Evolutionary conservation across 2,888 invertebrate genomes (phyloP), one percentile per base, ranked within the genome.

Genomic region (Drosophila rubida): DNA sequence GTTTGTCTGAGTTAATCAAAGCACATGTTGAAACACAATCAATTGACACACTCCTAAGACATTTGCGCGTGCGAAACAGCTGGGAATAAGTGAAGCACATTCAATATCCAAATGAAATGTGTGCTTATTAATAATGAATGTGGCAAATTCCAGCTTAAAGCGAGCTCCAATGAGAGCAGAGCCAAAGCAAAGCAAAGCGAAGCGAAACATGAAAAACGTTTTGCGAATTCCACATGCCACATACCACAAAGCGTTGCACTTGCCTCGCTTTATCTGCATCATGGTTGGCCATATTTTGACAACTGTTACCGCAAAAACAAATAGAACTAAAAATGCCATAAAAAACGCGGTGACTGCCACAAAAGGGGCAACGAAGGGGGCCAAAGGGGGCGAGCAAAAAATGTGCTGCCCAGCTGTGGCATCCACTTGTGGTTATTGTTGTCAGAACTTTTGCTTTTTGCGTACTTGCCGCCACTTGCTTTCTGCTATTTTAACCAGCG

Each of bases 401-500:
- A 44, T 23, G 14, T 41, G 53, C 61, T 77, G 80, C 62, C 68
- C 87, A 81, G 87, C 87, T 80, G 72, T 83, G 87, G 75, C 87
- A 87, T 87, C 81, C 85, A 81, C 81, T 81, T 87, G 87, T 78
- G 87, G 87, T 87, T 81, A 80, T 84, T 87, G 81, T 80, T 81
- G 81, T 78, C 81, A 71, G 85, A 81, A 81, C 81, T 84, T 79
- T 79, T 79, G 84, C 76, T 76, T 77, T 75, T 71, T 71, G 75
- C 51, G 58, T 62, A 64, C 64, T 69, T 61, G 61, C 44, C 44
- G 55, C 51, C 60, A 80, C 80, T 67, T 65, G 58, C 69, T 75
- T 77, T 62, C 75, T 75, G 64, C 78, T 78, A 75, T 78, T 81
- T 84, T 70, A 80, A 75, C 87, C 85, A 75, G 65, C 65, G 59